These are phyloP conservation scores for Schrankia costaestrigalis DNA, from an alignment of 2,888 invertebrate genomes.

Conservation along the genomic window DNA sequence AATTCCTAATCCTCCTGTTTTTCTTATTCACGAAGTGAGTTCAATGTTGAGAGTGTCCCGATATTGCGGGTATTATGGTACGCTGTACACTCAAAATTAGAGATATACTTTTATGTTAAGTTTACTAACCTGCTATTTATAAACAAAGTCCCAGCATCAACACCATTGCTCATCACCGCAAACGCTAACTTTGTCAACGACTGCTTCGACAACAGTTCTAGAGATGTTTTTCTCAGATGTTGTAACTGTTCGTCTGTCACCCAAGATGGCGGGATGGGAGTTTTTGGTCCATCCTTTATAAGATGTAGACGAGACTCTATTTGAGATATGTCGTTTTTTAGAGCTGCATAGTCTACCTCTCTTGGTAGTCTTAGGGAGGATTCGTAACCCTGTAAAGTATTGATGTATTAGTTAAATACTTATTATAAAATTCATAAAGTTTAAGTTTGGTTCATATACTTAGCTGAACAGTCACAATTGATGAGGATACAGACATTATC, in stretches of 20 bases:
- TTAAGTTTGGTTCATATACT: too few relatives aligned
- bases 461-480: too few relatives aligned
- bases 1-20: too few relatives aligned
- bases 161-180: slow-evolving; percentile 55
- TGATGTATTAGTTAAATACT: too few relatives aligned
- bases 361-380: slow-evolving; percentile 42
- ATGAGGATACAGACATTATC: background rate
- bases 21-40: too few relatives aligned
- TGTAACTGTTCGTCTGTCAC: slow-evolving; percentile 53
- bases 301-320: slow-evolving; percentile 42
- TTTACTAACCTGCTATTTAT: slow-evolving; percentile 61
- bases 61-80: too few relatives aligned
- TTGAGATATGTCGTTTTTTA: slow-evolving; percentile 42
- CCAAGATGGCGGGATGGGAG: slow-evolving; percentile 55
- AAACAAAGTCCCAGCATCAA: slow-evolving; percentile 68
- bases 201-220: slow-evolving; percentile 52
- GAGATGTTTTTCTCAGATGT: slow-evolving; percentile 36
- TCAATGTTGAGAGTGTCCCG: too few relatives aligned
- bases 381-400: slow-evolving; percentile 54
- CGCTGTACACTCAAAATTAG: too few relatives aligned
- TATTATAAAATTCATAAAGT: too few relatives aligned
- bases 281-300: slow-evolving; percentile 44
- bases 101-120: background rate
- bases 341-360: slow-evolving; percentile 48
- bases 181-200: slow-evolving; percentile 59